phyloP scores from a whole-genome alignment of 2,797 vertebrate species.

The Pelobates cultripes region DNA sequence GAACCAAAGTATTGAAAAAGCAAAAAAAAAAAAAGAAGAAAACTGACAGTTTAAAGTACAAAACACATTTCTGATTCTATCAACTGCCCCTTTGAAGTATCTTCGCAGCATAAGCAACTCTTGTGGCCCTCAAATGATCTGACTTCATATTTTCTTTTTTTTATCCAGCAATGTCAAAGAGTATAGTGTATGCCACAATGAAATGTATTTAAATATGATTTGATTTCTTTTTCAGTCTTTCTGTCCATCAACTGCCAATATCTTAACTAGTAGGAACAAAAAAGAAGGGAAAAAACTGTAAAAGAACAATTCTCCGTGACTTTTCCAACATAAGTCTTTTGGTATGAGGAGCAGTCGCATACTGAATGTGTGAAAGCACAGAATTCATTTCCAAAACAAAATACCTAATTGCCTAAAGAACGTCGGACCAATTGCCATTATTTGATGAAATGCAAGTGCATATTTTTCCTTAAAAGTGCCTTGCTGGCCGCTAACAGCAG shows the following conservation, averaged over 20 bases:
- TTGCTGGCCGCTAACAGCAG: neutral
- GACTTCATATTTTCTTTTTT: neutral
- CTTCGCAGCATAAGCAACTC: neutral
- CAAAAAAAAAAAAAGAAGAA: neutral
- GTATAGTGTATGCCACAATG: neutral
- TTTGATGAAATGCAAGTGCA: constrained; percentile 18
- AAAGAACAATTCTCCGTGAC: neutral
- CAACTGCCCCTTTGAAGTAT: constrained; percentile 7
- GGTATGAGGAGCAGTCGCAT: constrained; percentile 5
- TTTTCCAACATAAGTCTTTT: neutral
- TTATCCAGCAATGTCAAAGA: neutral
- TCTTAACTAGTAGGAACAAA: neutral
- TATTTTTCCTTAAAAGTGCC: constrained; percentile 34
- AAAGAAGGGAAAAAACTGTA: neutral
- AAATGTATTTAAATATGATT: neutral
- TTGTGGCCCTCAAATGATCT: neutral
- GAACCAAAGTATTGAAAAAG: constrained; percentile 2
- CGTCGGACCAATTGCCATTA: neutral
- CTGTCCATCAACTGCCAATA: neutral
- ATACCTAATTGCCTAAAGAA: constrained; percentile 18
- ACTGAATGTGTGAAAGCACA: neutral
- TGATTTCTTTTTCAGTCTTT: neutral
- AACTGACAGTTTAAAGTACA: neutral
- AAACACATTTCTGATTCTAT: neutral
- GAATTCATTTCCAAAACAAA: neutral